Evolutionary conservation across 2,797 vertebrate species (phyloP), one percentile per base, ranked within the genome.

Genomic region (Garrulus glandarius): DNA sequence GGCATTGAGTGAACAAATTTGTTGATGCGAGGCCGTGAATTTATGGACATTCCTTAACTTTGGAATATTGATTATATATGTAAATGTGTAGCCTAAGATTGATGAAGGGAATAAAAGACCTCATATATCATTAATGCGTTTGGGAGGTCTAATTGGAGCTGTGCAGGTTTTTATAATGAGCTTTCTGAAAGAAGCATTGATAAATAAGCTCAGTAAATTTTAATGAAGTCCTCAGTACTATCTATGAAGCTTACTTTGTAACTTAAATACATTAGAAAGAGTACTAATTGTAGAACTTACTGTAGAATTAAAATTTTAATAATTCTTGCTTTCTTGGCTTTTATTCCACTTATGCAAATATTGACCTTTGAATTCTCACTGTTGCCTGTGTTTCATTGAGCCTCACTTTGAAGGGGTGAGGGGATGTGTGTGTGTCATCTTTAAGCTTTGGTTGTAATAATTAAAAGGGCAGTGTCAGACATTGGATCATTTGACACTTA

Each of bases 341-440:
- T 97, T 96, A 90, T 95, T 93, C 87, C 79, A 56, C 92, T 96
- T 96, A 95, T 96, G 95, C 95, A 97, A 92, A 97, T 95, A 69
- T 13, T 96, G 97, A 97, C 97, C 97, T 98, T 98, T 93, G 88
- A 90, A 71, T 95, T 89, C 91, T 94, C 92, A 70, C 65, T 59
- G 26, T 83, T 87, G n/a, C 70, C 52, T 70, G 13, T 52, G 70
- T 75, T 86, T 67, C 67, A 63, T n/a, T 65, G 88, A 89, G 72
- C 67, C 44, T 49, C 64, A 15, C 68, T 87, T 55, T 65, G 71
- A 87, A 67, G 46, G 47, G 81, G 36, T 21, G 67, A 19, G 30
- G 30, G n/a, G 24, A 81, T 34, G 53, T 29, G 65, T 47, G 12
- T 47, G 49, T 64, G 49, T 75, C 76, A 60, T 67, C 65, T 86